Percentiles rank a stretch among this genome's conserved stretches.
phyloP scores from a whole-genome alignment of 2,113 vertebrate species.

The Prunella himalayana region DNA sequence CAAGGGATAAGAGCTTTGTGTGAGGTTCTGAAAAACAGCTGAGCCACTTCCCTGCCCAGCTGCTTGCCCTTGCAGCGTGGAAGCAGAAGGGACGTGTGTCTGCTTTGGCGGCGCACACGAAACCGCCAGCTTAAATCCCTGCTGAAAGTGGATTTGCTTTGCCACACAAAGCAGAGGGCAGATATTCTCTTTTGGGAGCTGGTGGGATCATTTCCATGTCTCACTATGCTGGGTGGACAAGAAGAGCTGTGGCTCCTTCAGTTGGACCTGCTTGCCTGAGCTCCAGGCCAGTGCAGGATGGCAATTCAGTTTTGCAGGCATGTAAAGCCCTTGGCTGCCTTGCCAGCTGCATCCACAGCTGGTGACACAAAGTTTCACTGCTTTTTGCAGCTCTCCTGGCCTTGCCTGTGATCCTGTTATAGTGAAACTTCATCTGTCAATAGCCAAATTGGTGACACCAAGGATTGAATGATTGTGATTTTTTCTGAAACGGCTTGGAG shows the following conservation, averaged over 20 bases:
- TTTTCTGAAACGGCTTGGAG: not conserved
- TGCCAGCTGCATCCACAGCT: not conserved
- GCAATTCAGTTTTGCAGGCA: not conserved
- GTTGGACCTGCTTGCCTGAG: rapidly evolving
- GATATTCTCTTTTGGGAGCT: not conserved
- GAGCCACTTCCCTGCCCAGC: not conserved
- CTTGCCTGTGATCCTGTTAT: rapidly evolving
- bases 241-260: not conserved
- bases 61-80: not conserved
- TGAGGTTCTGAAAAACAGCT: not conserved
- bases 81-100: not conserved
- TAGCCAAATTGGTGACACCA: not conserved
- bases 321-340: not conserved
- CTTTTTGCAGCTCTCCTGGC: not conserved
- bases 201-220: not conserved
- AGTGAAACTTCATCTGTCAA: not conserved
- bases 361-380: not conserved
- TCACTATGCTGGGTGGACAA: not conserved
- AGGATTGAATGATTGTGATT: not conserved
- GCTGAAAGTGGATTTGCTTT: not conserved
- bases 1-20: not conserved
- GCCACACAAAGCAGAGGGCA: not conserved
- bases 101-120: rapidly evolving
- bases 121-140: not conserved
- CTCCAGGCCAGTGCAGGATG: rapidly evolving